These are phyloP conservation scores for Ectemnius lituratus DNA, from an alignment of 2,888 invertebrate species.

Conservation along the genomic window DNA sequence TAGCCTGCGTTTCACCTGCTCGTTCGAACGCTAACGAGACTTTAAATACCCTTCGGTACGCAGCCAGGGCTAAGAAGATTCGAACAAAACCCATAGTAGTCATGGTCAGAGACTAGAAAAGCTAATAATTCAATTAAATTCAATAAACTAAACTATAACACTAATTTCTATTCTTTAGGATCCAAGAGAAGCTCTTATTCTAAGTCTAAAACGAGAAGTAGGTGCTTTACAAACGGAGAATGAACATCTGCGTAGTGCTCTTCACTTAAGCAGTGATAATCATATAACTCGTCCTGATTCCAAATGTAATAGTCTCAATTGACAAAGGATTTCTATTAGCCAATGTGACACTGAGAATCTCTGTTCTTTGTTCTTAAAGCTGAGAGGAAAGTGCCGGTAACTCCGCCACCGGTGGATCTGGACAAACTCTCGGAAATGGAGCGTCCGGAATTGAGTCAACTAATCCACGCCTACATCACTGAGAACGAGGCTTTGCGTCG, in stretches of 20 bases:
- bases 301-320: constrained; percentile 50
- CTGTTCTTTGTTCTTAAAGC: constrained; percentile 27
- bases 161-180: constrained; percentile 81
- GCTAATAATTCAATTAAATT: background rate
- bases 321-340: too few relatives aligned
- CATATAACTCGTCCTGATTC: constrained; percentile 60
- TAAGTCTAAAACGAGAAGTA: constrained; percentile 93
- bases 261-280: constrained; percentile 82
- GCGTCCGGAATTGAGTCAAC: constrained; percentile 88
- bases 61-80: constrained; percentile 94
- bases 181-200: constrained; percentile 93
- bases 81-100: constrained; percentile 95
- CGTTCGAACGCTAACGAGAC: constrained; percentile 92
- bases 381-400: constrained; percentile 74
- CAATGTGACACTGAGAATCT: background rate
- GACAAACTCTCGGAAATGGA: constrained; percentile 87
- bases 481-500: constrained; percentile 88
- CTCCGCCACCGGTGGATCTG: constrained; percentile 84
- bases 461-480: constrained; percentile 91
- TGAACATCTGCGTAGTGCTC: constrained; percentile 88
- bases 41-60: constrained; percentile 94
- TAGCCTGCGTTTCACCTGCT: constrained; percentile 96
- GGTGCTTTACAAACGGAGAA: constrained; percentile 92
- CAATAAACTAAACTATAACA: background rate
- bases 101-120: constrained; percentile 83